Evolutionary conservation across 2,113 vertebrate species (phyloP), one percentile per base, ranked within the genome.

Genomic region (Anoura caudifer): DNA sequence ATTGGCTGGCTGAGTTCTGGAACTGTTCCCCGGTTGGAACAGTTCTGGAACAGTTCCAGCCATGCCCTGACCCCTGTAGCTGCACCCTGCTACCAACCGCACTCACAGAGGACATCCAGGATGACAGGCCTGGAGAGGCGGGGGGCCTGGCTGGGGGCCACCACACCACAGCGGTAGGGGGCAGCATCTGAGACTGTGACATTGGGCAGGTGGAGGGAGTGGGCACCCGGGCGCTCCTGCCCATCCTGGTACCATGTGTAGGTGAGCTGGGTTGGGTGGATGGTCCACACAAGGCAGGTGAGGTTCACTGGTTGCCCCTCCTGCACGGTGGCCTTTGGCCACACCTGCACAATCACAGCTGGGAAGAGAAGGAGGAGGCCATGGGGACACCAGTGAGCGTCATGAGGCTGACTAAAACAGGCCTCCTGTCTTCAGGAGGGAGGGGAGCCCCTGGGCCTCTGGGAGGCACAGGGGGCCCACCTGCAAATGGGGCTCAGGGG

Each of bases 21-120:
- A 4, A 17, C 67, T 19, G 10, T 50, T 41, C n/a, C 85, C 13
- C 5, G 17, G 28, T 19, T 10, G 41, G n/a, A n/a, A n/a, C n/a
- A n/a, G n/a, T n/a, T n/a, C n/a, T n/a, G n/a, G n/a, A n/a, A n/a
- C n/a, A n/a, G n/a, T n/a, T n/a, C n/a, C n/a, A n/a, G n/a, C n/a
- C 67, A 20, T 13, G 12, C 36, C 56, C 83, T 67, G 65, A 43
- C 36, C 45, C 65, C 86, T 2, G 1, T 16, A 47, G 19, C 20
- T 26, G 88, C 69, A 50, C 73, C 50, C 50, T 47, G 2, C 47
- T 59, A 47, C 43, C 61, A 80, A 1, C 36, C 56, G 59, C 85
- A 98, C 98, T 98, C 96, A 99, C 98, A 98, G 92, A 98, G 97
- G 47, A 99, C 94, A 0, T 91, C 97, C 88, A 99, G 92, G 50